Base-by-base conservation (phyloP, 23 tunicate species). In the Botrylloides violaceus region DNA sequence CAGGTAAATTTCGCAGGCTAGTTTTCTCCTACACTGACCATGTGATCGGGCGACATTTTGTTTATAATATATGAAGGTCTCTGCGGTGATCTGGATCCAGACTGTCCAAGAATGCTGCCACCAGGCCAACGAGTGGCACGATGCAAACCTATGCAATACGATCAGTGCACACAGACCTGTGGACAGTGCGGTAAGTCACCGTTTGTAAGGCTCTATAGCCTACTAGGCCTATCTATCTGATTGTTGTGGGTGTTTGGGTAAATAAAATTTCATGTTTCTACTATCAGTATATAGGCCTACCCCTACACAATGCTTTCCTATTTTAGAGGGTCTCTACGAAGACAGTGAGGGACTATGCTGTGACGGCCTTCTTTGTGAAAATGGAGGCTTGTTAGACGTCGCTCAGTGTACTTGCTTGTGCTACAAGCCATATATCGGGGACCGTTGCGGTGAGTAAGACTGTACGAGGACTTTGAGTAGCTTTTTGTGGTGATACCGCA, bases 21-120 rank as follows among this genome's bases (percentile, higher is more conserved):
- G 70, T 28, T 26, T 32, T 61, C 76, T 37, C 27, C 55, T 71
- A 33, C 15, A 71, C n/a, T 4, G 70, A 25, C 19, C 55, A 58
- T 59, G 55, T 71, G 27, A 25, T 71, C 4, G n/a, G n/a, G n/a
- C n/a, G n/a, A n/a, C n/a, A n/a, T n/a, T n/a, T n/a, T n/a, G n/a
- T n/a, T n/a, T n/a, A n/a, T n/a, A n/a, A n/a, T n/a, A n/a, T n/a
- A n/a, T n/a, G 72, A 65, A 43, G 53, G 53, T 43, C 53, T 43
- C 15, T 43, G 53, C 15, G 15, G 15, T 43, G 53, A 43, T 43
- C 9, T 43, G 53, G 53, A 43, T 15, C 53, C 53, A 15, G 53
- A 43, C 53, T 43, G 53, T 43, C 53, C 53, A 9, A 43, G 53
- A 15, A 43, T 43, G 53, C 15, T 43, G 15, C 53, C 53, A 15